These are phyloP conservation scores for Holothuria scabra DNA, from an alignment of 53 echinoderm and acorn worm species.

Conservation along the genomic window DNA sequence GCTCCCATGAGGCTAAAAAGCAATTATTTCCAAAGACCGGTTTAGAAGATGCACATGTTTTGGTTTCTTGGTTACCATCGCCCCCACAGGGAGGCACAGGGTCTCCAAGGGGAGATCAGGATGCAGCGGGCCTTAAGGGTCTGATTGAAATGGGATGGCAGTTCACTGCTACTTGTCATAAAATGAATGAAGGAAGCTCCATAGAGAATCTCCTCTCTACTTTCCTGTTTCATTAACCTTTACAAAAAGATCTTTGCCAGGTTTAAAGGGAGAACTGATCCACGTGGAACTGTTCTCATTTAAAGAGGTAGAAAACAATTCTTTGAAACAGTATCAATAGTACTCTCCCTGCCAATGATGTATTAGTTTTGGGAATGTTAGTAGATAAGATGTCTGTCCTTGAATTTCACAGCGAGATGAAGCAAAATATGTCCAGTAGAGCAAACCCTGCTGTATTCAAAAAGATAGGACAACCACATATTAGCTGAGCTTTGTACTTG, in stretches of 20 bases:
- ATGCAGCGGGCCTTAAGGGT: conserved; percentile 41
- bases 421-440: too few relatives aligned
- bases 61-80: conserved; percentile 45
- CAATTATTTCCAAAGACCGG: conserved; percentile 46
- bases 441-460: too few relatives aligned
- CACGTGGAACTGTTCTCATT: not conserved
- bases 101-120: conserved; percentile 46
- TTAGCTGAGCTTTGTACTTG: too few relatives aligned
- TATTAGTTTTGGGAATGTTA: too few relatives aligned
- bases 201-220: conserved; percentile 26
- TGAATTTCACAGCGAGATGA: too few relatives aligned
- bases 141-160: conserved; percentile 49
- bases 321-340: too few relatives aligned
- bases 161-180: conserved; percentile 33
- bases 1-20: conserved; percentile 43
- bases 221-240: conserved; percentile 49
- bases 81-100: conserved; percentile 27
- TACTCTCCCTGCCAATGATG: too few relatives aligned
- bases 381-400: too few relatives aligned
- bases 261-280: conserved; percentile 26
- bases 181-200: conserved; percentile 43
- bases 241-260: conserved; percentile 2
- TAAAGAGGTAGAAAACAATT: too few relatives aligned
- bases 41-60: conserved; percentile 19
- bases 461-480: too few relatives aligned